phyloP scores from a whole-genome alignment of 2,113 vertebrate species.

The Podarcis cretensis region DNA sequence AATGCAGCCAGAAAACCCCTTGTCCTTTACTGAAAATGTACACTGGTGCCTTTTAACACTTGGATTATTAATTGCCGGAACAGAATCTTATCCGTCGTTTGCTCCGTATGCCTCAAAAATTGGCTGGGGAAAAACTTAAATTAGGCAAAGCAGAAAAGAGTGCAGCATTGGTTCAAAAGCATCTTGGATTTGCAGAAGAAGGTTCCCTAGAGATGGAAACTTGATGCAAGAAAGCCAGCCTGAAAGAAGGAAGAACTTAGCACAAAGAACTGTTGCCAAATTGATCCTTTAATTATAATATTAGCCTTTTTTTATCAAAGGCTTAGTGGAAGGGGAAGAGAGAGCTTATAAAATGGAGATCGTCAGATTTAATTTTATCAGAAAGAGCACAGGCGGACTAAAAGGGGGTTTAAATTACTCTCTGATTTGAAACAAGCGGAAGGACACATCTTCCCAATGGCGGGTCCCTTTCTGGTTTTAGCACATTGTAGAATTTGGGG shows the following conservation, averaged over 20 bases:
- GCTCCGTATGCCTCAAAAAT: conserved; percentile 57
- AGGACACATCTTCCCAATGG: conserved; percentile 26
- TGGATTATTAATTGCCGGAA: conserved; percentile 57
- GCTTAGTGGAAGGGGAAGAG: conserved; percentile 56
- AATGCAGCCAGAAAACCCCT: neutral
- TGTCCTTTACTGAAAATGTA: conserved; percentile 23
- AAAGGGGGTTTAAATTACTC: conserved; percentile 61
- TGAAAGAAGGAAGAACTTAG: conserved; percentile 52
- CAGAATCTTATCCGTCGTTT: conserved; percentile 59
- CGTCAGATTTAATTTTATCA: conserved; percentile 60
- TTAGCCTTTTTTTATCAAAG: conserved; percentile 70
- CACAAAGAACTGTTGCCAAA: conserved; percentile 71
- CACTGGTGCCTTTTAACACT: conserved; percentile 34
- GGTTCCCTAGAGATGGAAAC: conserved; percentile 62
- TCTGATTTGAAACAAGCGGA: conserved; percentile 52
- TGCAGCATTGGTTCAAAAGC: conserved; percentile 56
- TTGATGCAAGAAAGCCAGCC: conserved; percentile 49
- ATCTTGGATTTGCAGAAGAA: conserved; percentile 64
- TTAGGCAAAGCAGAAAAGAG: conserved; percentile 48
- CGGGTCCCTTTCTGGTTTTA: conserved; percentile 17
- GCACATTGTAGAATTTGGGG: neutral
- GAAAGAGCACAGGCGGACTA: conserved; percentile 59
- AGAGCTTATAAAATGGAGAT: conserved; percentile 57
- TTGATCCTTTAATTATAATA: conserved; percentile 75
- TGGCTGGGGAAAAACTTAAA: conserved; percentile 47